Evolutionary conservation across 2,888 invertebrate species (phyloP).

Genomic region (Cantharis nigra): DNA sequence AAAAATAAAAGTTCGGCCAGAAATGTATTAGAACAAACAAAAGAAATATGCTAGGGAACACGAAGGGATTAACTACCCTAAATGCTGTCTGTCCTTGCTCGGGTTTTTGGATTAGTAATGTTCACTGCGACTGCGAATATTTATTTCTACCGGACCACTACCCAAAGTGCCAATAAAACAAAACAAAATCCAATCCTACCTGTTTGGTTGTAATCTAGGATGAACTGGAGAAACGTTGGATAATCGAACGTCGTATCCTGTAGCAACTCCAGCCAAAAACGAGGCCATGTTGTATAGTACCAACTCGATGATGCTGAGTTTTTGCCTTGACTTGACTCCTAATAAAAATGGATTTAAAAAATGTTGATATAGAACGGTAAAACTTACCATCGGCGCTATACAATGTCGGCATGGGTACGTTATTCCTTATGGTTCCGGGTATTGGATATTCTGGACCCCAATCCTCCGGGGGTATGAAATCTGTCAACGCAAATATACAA

Average conservation of each 20-base stretch:
- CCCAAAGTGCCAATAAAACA: background rate
- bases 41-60: too few species aligned
- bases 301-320: slow-evolving; percentile 74
- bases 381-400: slow-evolving; percentile 73
- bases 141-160: too few species aligned
- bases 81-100: too few species aligned
- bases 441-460: slow-evolving; percentile 69
- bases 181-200: slow-evolving; percentile 50
- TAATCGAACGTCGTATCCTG: slow-evolving; percentile 89
- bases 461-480: slow-evolving; percentile 60
- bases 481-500: slow-evolving; percentile 47
- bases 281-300: slow-evolving; percentile 91
- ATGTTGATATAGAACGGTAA: background rate
- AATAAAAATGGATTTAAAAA: slow-evolving; percentile 1
- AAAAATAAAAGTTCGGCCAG: background rate
- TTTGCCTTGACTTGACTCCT: slow-evolving; percentile 43
- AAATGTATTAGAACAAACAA: too few species aligned
- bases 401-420: slow-evolving; percentile 79
- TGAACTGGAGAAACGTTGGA: slow-evolving; percentile 85
- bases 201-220: slow-evolving; percentile 76
- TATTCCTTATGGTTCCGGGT: slow-evolving; percentile 58
- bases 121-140: too few species aligned
- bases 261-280: slow-evolving; percentile 86
- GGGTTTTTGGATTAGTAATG: too few species aligned
- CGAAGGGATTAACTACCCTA: too few species aligned